Conservation (phyloP, 2,888 invertebrate species). For the Temnothorax ravouxi region DNA sequence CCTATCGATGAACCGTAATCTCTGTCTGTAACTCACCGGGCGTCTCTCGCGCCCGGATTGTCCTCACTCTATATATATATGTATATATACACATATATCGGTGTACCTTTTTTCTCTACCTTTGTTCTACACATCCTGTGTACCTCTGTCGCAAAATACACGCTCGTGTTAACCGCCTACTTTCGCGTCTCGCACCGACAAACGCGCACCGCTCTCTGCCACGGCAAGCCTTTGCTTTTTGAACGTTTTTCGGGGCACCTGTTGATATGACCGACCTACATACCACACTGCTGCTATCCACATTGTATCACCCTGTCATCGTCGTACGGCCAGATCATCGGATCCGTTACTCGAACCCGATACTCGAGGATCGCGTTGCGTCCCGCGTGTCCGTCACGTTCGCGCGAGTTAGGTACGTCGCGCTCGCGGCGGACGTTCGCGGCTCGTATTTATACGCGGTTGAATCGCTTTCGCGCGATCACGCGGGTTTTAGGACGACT, state of each 20-base stretch:
- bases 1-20: constrained; percentile 49
- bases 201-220: constrained; percentile 63
- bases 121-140: constrained; percentile 30
- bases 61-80: constrained; percentile 28
- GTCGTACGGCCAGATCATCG: constrained; percentile 30
- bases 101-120: constrained; percentile 46
- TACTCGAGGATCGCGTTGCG: neutral
- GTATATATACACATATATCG: constrained; percentile 12
- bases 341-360: neutral
- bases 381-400: neutral
- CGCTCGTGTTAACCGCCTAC: constrained; percentile 41
- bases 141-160: constrained; percentile 50
- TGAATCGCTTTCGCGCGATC: neutral
- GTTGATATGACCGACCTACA: constrained; percentile 74
- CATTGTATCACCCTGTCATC: constrained; percentile 51
- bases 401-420: constrained; percentile 23
- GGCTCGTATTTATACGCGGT: neutral
- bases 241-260: constrained; percentile 78
- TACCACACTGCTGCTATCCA: constrained; percentile 50
- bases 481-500: neutral
- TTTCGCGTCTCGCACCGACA: constrained; percentile 52
- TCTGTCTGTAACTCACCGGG: constrained; percentile 37
- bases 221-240: constrained; percentile 66
- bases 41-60: constrained; percentile 38
- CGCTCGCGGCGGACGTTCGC: neutral